Conservation (phyloP, 2,113 vertebrate genomes). For the Corythoichthys haematopterus region DNA sequence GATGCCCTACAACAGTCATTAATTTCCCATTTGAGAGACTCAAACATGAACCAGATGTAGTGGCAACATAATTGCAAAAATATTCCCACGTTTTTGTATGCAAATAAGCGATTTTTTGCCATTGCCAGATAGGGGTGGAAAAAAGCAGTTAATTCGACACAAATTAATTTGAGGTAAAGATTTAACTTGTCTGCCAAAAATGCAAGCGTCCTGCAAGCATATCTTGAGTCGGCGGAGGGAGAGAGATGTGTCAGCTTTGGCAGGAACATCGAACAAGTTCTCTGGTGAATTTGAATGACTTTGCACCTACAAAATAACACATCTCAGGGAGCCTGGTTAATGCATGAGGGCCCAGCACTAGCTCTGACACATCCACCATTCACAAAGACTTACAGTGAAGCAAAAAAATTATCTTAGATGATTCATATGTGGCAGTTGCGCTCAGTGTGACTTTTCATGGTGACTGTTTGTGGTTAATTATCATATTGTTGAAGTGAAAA, state of each 20-base stretch:
- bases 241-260: constrained; percentile 54
- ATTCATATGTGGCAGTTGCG: constrained; percentile 15
- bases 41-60: constrained; percentile 17
- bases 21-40: constrained; percentile 24
- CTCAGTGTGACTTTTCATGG: constrained; percentile 13
- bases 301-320: constrained; percentile 60
- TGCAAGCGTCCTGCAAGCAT: constrained; percentile 32
- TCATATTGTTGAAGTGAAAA: constrained; percentile 18
- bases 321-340: constrained; percentile 38
- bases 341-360: constrained; percentile 34
- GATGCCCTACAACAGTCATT: constrained; percentile 2
- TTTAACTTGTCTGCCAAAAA: constrained; percentile 38
- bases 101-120: constrained; percentile 22
- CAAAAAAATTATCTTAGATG: constrained; percentile 8
- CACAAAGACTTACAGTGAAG: constrained; percentile 22
- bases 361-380: constrained; percentile 45
- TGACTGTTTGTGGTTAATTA: constrained; percentile 8
- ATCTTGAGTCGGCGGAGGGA: constrained; percentile 39
- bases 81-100: constrained; percentile 23
- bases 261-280: constrained; percentile 50
- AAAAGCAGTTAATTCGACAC: constrained; percentile 49
- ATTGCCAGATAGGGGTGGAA: not conserved
- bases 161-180: constrained; percentile 46
- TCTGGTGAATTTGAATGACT: constrained; percentile 51
- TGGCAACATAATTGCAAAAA: not conserved